A percentile compares a stretch with the other conserved stretches of the same genome.
Conservation (phyloP, 1,140 invertebrate genomes). For the Campoletis sonorensis region DNA sequence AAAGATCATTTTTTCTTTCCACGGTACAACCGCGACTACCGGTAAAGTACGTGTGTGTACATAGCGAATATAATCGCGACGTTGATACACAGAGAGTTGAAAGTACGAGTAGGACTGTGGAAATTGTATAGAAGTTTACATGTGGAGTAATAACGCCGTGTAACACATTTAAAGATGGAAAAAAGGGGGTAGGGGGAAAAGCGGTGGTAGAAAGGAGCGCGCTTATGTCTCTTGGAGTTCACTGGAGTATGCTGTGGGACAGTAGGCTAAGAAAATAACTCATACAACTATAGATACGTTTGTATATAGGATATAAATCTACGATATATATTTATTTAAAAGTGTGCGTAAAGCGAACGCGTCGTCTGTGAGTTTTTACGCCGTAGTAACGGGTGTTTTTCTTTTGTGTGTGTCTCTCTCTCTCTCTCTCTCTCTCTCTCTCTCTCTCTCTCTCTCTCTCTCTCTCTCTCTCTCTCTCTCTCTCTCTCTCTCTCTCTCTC, state of each 20-base stretch:
- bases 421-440: too few species aligned
- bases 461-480: too few species aligned
- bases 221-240: constrained; percentile 23
- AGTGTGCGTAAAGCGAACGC: too few species aligned
- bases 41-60: not conserved
- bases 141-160: too few species aligned
- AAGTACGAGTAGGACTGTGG: too few species aligned
- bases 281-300: not conserved
- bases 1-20: not conserved
- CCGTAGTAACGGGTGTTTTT: constrained; percentile 18
- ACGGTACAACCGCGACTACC: not conserved
- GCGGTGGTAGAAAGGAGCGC: constrained; percentile 25
- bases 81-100: not conserved
- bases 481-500: too few species aligned
- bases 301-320: too few species aligned
- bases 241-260: constrained; percentile 36
- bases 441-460: too few species aligned
- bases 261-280: constrained; percentile 20
- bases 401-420: too few species aligned
- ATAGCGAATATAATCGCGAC: not conserved
- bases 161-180: too few species aligned
- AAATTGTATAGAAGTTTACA: too few species aligned
- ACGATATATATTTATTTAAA: too few species aligned
- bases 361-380: not conserved
- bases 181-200: not conserved